phyloP scores from a whole-genome alignment of 2,113 vertebrate species.

The Megaceryle maxima region DNA sequence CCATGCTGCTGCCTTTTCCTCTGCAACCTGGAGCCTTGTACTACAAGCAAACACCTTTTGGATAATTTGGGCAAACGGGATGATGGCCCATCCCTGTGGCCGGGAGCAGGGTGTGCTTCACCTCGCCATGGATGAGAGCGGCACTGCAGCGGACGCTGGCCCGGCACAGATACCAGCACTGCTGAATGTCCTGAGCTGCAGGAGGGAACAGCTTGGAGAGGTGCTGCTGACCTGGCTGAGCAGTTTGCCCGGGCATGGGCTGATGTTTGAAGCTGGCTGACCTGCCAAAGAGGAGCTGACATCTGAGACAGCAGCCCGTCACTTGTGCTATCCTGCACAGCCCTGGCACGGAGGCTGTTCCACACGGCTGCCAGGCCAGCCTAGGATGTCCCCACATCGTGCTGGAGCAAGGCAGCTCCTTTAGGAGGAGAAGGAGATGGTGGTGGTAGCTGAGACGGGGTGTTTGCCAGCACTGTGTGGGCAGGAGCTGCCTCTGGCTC shows the following conservation, averaged over 20 bases:
- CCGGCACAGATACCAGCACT: background rate
- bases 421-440: background rate
- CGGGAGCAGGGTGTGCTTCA: background rate
- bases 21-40: background rate
- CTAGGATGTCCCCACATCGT: rapidly evolving
- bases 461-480: background rate
- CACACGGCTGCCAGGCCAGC: background rate
- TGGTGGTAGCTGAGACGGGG: background rate
- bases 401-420: background rate
- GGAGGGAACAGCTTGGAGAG: background rate
- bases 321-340: background rate
- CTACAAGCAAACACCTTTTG: background rate
- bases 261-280: background rate
- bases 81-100: background rate
- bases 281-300: background rate
- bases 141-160: rapidly evolving
- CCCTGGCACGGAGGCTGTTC: background rate
- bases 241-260: background rate
- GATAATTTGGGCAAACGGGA: background rate
- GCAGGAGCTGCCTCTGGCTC: constrained; percentile 12
- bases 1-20: background rate
- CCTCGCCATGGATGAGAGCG: rapidly evolving
- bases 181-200: background rate
- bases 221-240: background rate
- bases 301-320: background rate